Percentiles rank a stretch among this genome's conserved stretches.
phyloP scores from a whole-genome alignment of 2,113 vertebrate genomes.

The Bothrops jararaca region DNA sequence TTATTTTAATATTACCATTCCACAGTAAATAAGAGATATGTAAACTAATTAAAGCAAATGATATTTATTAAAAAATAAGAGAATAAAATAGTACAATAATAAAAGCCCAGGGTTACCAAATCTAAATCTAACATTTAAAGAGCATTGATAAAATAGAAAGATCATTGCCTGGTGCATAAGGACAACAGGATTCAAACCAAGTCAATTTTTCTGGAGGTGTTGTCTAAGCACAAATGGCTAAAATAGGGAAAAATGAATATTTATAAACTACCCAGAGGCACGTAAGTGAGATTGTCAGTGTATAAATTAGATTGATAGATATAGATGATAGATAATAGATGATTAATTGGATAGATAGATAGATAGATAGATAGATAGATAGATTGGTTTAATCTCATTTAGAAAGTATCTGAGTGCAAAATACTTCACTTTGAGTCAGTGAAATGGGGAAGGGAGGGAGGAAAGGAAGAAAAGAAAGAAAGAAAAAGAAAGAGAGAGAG shows the following conservation, averaged over 20 bases:
- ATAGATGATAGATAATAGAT: too few species aligned
- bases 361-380: too few species aligned
- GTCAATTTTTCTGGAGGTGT: background rate
- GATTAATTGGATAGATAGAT: too few species aligned
- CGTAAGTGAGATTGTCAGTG: background rate
- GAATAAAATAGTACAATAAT: background rate
- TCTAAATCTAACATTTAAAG: background rate
- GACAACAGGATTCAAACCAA: background rate
- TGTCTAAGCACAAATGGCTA: background rate
- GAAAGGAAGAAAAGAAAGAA: background rate
- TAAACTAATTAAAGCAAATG: background rate
- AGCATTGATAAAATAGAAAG: background rate
- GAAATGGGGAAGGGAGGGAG: background rate
- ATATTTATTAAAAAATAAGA: background rate
- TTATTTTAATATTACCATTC: background rate
- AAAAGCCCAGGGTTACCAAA: background rate
- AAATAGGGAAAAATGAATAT: background rate
- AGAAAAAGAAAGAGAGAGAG: background rate
- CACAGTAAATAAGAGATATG: background rate
- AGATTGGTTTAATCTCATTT: background rate
- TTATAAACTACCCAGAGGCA: background rate
- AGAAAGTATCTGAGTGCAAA: background rate
- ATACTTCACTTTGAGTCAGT: background rate
- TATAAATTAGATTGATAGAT: background rate
- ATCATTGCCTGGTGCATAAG: background rate